phyloP scores from a whole-genome alignment of 1,140 invertebrate genomes.

The Himalopsyche phryganea region DNA sequence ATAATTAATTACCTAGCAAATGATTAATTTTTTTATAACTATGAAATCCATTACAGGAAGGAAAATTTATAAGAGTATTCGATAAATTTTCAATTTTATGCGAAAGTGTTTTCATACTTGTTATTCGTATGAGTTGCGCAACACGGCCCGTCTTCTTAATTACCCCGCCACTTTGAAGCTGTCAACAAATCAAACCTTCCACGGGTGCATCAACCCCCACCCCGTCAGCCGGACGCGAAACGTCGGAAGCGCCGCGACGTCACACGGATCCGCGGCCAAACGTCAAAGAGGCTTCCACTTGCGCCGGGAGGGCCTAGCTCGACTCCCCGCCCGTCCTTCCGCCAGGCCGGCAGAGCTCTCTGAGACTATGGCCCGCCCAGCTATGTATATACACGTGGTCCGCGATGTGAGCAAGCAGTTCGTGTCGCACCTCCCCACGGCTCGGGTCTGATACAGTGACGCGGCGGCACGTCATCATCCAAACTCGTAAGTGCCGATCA shows the following conservation, averaged over 20 bases:
- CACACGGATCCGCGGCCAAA: not conserved
- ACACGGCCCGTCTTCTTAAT: too few species aligned
- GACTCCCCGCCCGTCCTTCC: too few species aligned
- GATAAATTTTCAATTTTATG: too few species aligned
- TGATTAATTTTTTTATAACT: too few species aligned
- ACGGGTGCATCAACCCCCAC: not conserved
- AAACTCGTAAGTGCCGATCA: not conserved
- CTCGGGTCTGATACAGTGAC: conserved; percentile 2
- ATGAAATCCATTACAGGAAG: too few species aligned
- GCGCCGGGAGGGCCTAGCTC: too few species aligned
- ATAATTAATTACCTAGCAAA: too few species aligned
- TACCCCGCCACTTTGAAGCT: too few species aligned
- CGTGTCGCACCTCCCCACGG: conserved; percentile 7
- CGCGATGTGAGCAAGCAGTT: conserved; percentile 9
- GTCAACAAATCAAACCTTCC: too few species aligned
- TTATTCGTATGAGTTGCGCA: too few species aligned
- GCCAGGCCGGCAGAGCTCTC: not conserved
- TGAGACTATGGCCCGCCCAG: not conserved
- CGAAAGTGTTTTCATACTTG: too few species aligned
- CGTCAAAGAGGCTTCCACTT: not conserved
- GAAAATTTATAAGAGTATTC: too few species aligned
- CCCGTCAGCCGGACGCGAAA: not conserved
- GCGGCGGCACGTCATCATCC: not conserved
- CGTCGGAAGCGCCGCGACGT: conserved; percentile 1
- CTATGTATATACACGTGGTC: conserved; percentile 15